Base-by-base conservation (phyloP, 1,140 invertebrate species). In the Drosophila bocki region DNA sequence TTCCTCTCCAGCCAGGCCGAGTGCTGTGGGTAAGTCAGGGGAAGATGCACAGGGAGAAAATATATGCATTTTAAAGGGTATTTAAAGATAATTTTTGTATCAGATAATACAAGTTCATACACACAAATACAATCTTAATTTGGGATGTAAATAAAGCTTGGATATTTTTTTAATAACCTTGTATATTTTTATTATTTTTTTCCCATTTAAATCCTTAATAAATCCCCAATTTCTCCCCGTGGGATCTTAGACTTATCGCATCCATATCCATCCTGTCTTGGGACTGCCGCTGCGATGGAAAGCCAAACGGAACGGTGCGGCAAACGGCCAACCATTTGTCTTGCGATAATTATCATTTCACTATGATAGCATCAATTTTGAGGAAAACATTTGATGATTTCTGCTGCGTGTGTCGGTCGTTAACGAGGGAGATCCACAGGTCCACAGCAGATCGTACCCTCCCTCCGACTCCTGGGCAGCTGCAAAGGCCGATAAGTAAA, bases 291-390 rank as follows among this genome's bases (percentile, higher is more conserved):
- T 72, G 69, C 41, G 69, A 51, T 51, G 53, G 69, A 72, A 72
- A 78, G 75, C 35, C 44, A 58, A 78, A 62, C 65, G 65, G 62
- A 29, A 63, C 59, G 59, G 62, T 51, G 65, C 65, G 45, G 65
- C 65, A 39, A 77, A 67, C 75, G 62, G 57, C 76, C 60, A 77
- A 83, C 83, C 83, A 87, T 87, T 87, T 87, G 83, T 87, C 83
- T 88, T 87, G 82, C 82, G 83, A 87, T 87, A 87, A 87, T 87
- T 87, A 87, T 87, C 80, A 87, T 87, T 87, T 83, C 84, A 83
- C 80, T 88, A 68, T 87, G 83, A 87, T 87, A 87, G 84, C 83
- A 87, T 87, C 84, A 87, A 84, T 87, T 87, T 88, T 78, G 63
- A 88, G 62, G 64, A 83, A 83, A 78, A 60, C 83, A 88, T 78